phyloP scores from a whole-genome alignment of 2,888 invertebrate genomes.

The Spodoptera littoralis region DNA sequence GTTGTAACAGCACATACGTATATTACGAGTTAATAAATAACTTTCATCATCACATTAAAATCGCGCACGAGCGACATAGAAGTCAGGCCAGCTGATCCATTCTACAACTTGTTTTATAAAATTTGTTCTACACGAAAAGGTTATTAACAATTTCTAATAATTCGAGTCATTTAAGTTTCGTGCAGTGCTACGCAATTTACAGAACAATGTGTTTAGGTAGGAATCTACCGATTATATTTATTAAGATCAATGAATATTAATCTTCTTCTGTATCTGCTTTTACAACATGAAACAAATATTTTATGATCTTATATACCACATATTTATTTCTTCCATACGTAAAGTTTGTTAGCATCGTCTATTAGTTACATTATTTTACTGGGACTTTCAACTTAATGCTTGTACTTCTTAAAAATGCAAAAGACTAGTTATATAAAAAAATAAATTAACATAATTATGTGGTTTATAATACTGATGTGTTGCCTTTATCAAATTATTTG shows the following conservation, averaged over 20 bases:
- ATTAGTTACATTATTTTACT: slow-evolving; percentile 25
- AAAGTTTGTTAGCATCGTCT: slow-evolving; percentile 15
- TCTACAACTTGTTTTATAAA: slow-evolving; percentile 30
- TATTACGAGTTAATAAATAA: slow-evolving; percentile 32
- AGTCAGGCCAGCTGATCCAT: slow-evolving; percentile 52
- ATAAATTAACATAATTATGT: slow-evolving; percentile 63
- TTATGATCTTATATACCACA: slow-evolving; percentile 67
- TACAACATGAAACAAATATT: slow-evolving; percentile 61
- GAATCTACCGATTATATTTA: too few relatives aligned
- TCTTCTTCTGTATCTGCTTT: slow-evolving; percentile 52
- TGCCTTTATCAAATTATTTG: slow-evolving; percentile 54
- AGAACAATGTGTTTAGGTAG: slow-evolving; percentile 15
- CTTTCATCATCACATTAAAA: slow-evolving; percentile 19
- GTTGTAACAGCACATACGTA: slow-evolving; percentile 62
- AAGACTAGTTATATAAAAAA: slow-evolving; percentile 63
- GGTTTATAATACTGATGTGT: slow-evolving; percentile 79
- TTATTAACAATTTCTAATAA: slow-evolving; percentile 18
- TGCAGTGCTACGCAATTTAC: slow-evolving; percentile 14
- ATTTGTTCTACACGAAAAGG: slow-evolving; percentile 14
- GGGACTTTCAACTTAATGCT: slow-evolving; percentile 37
- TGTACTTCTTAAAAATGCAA: slow-evolving; percentile 61
- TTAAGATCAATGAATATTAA: too few relatives aligned
- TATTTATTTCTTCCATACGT: slow-evolving; percentile 57
- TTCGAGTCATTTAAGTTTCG: slow-evolving; percentile 12
- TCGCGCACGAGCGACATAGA: slow-evolving; percentile 25